Evolutionary conservation across 2,797 vertebrate species (phyloP).

Genomic region (Onychomys arenicola): DNA sequence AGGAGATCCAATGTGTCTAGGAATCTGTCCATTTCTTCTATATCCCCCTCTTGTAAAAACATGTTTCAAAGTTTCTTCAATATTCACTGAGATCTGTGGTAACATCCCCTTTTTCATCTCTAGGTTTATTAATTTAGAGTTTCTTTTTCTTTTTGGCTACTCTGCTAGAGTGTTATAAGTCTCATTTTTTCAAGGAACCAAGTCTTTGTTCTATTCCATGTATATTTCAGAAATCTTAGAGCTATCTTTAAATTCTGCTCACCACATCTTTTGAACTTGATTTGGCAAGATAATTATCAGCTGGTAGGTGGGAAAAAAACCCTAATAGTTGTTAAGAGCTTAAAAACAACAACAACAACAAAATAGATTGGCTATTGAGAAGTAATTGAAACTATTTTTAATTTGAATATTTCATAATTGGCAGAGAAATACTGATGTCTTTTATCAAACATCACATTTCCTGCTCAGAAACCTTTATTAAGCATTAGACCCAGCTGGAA

Average conservation of each 20-base stretch:
- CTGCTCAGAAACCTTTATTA: not conserved
- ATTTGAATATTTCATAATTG: slow-evolving; percentile 27
- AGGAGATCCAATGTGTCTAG: not conserved
- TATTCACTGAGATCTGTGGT: not conserved
- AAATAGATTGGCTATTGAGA: not conserved
- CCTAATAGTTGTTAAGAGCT: not conserved
- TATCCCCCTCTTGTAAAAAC: not conserved
- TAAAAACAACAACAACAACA: not conserved
- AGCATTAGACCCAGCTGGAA: not conserved
- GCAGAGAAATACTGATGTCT: not conserved
- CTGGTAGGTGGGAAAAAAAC: not conserved
- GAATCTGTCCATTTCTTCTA: not conserved
- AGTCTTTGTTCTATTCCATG: not conserved
- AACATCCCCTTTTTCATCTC: not conserved
- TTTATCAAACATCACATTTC: not conserved
- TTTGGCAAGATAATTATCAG: slow-evolving; percentile 21
- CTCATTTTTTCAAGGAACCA: not conserved
- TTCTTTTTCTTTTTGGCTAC: not conserved
- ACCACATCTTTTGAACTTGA: not conserved
- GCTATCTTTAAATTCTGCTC: not conserved
- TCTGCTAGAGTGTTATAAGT: not conserved
- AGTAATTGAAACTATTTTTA: slow-evolving; percentile 17
- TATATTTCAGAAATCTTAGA: not conserved
- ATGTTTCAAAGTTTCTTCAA: not conserved
- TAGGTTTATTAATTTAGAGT: not conserved